Conservation (phyloP, 2,888 invertebrate genomes). For the Epistrophe eligans region DNA sequence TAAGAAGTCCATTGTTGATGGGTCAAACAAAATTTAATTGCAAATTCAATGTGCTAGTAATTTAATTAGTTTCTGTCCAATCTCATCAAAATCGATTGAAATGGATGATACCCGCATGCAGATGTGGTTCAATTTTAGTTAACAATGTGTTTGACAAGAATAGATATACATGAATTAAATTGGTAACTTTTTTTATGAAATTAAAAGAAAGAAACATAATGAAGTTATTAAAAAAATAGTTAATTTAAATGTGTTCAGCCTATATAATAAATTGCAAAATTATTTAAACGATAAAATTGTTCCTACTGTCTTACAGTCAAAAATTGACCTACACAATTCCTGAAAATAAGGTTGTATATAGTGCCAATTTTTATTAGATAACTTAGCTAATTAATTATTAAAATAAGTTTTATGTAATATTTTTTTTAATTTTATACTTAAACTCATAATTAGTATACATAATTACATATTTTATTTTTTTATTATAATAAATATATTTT, state of each 20-base stretch:
- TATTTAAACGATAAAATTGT: no score
- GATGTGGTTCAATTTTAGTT: constrained; percentile 20
- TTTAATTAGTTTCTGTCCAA: constrained; percentile 42
- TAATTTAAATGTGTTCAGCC: no score
- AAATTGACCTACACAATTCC: no score
- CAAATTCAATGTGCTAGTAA: constrained; percentile 23
- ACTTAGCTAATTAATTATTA: no score
- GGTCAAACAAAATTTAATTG: background rate
- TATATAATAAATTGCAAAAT: no score
- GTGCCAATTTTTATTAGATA: no score
- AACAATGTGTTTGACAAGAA: constrained; percentile 32
- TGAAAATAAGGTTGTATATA: no score
- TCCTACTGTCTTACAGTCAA: no score
- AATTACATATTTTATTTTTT: background rate
- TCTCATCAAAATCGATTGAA: constrained; percentile 43
- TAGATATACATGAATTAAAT: background rate
- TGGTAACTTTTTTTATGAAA: background rate
- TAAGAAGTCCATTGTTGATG: constrained; percentile 10
- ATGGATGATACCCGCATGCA: constrained; percentile 46
- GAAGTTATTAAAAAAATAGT: no score
- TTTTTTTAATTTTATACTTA: no score
- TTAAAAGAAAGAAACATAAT: background rate
- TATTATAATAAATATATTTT: background rate
- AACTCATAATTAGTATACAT: no score
- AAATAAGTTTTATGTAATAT: no score